Evolutionary conservation across 2,888 invertebrate species (phyloP).

Genomic region (Synergus laeviventris): DNA sequence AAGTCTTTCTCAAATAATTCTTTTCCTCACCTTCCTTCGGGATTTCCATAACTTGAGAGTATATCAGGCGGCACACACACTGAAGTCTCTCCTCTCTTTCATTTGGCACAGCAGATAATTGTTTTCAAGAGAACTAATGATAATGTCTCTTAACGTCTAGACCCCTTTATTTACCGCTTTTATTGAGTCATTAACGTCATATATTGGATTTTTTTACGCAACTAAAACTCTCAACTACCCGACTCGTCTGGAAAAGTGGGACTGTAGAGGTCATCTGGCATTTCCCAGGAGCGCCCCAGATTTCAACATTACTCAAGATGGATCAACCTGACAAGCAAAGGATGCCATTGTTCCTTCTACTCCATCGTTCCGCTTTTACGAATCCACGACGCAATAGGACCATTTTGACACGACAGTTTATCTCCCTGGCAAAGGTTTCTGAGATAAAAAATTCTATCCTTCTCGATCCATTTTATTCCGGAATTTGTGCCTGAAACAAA

Average conservation of each 20-base stretch:
- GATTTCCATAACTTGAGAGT: not conserved
- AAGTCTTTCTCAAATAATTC: constrained; percentile 36
- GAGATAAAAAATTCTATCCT: not conserved
- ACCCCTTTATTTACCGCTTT: not conserved
- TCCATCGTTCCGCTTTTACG: constrained; percentile 56
- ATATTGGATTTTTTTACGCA: constrained; percentile 14
- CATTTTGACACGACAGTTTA: not conserved
- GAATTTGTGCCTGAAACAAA: too few relatives aligned
- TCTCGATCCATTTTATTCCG: too few relatives aligned
- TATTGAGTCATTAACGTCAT: not conserved
- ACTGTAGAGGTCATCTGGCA: constrained; percentile 67
- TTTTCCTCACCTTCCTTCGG: constrained; percentile 16
- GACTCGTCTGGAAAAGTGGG: constrained; percentile 4
- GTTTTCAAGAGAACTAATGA: not conserved
- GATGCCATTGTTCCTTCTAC: constrained; percentile 68
- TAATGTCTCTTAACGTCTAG: not conserved
- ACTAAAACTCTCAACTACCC: constrained; percentile 6
- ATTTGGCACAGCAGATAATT: not conserved
- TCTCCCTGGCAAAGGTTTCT: too few relatives aligned
- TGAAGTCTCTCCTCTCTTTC: not conserved
- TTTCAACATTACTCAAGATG: constrained; percentile 76
- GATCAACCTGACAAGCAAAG: constrained; percentile 73
- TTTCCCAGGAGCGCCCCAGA: constrained; percentile 75
- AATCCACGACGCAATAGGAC: constrained; percentile 2
- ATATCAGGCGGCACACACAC: too few relatives aligned